These are phyloP conservation scores for Muschampia plurimacula DNA, from an alignment of 2,888 invertebrate species.

Conservation along the genomic window DNA sequence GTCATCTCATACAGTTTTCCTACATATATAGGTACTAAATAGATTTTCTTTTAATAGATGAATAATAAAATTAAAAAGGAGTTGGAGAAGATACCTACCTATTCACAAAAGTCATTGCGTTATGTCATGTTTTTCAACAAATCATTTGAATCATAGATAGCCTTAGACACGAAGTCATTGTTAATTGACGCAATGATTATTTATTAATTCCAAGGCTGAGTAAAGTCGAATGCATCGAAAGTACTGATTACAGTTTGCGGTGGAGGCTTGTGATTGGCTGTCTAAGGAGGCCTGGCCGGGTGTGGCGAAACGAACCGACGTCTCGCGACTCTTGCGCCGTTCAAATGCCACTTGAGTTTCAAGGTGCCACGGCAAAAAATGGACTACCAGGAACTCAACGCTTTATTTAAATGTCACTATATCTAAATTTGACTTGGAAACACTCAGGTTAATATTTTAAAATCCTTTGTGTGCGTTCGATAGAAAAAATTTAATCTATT, in stretches of 20 bases:
- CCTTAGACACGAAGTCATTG: slow-evolving; percentile 38
- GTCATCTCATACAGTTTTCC: no score
- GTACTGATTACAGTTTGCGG: slow-evolving; percentile 67
- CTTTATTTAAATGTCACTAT: slow-evolving; percentile 38
- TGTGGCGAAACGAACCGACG: slow-evolving; percentile 74
- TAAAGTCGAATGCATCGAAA: slow-evolving; percentile 73
- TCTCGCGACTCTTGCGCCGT: slow-evolving; percentile 42
- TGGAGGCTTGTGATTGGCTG: slow-evolving; percentile 72
- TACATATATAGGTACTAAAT: no score
- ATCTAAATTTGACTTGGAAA: slow-evolving; percentile 17
- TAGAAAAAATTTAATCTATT: background rate
- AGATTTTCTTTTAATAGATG: no score
- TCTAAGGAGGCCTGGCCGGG: slow-evolving; percentile 77
- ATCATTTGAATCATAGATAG: slow-evolving; percentile 18
- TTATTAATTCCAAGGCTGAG: slow-evolving; percentile 68
- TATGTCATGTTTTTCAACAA: slow-evolving; percentile 10
- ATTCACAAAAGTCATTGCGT: background rate
- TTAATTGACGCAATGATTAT: slow-evolving; percentile 66
- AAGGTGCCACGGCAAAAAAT: slow-evolving; percentile 43
- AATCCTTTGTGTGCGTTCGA: background rate
- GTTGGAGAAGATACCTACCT: background rate
- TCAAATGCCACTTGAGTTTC: slow-evolving; percentile 46
- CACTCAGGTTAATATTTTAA: background rate
- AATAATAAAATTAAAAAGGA: no score
- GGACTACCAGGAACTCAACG: slow-evolving; percentile 52